These are phyloP conservation scores for Herpetotheres cachinnans DNA, from an alignment of 2,113 vertebrate genomes.

Conservation along the genomic window DNA sequence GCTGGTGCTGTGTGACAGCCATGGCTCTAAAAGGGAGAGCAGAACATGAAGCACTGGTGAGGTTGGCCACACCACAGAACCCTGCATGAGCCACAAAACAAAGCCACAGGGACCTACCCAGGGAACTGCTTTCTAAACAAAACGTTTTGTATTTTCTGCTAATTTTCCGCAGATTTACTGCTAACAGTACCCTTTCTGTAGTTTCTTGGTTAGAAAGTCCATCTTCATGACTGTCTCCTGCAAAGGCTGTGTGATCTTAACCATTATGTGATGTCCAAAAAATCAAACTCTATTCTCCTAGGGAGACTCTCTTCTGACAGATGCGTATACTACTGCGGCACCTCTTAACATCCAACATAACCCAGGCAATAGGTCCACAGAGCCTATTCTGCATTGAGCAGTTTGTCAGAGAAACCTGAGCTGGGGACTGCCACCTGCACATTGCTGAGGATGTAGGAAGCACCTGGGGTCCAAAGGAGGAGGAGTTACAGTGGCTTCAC, in stretches of 20 bases:
- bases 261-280: background rate
- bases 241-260: background rate
- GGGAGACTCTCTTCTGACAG: background rate
- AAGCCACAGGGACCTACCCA: background rate
- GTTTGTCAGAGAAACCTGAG: background rate
- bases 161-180: too few relatives aligned
- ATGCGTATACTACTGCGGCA: accelerated
- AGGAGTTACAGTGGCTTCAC: background rate
- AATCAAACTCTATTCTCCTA: background rate
- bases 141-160: background rate
- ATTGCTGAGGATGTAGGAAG: background rate
- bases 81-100: background rate
- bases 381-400: background rate
- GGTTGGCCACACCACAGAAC: background rate
- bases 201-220: background rate
- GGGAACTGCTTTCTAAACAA: background rate
- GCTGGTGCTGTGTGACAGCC: background rate
- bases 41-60: background rate
- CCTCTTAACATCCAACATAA: background rate
- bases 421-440: accelerated
- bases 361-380: background rate
- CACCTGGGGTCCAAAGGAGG: background rate
- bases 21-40: background rate
- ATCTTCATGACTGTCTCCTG: background rate
- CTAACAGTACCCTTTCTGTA: background rate